Evolutionary conservation across 1,140 invertebrate genomes (phyloP), one percentile per base, ranked within the genome.

Genomic region (Triops cancriformis): DNA sequence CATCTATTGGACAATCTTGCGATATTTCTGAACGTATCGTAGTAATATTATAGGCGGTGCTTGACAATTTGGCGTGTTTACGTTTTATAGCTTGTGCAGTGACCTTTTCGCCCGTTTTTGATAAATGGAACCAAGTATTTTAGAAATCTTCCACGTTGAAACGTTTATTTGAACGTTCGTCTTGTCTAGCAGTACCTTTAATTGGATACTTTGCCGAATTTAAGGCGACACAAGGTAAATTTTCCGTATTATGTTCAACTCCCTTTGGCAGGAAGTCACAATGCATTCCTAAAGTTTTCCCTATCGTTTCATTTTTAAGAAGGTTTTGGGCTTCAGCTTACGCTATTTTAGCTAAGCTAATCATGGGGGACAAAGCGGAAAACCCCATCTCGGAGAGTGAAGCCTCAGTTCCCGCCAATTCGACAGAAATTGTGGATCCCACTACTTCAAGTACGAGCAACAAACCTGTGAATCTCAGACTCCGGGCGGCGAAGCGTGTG

Each of bases 51-150:
- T 37, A 64, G 51, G 51, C 51, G 11, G 51, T 14, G 23, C 51
- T 64, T 18, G n/a, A 12, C 51, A 64, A 64, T 64, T 64, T 64
- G 51, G 51, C 51, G 51, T 64, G 51, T 64, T 64, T 64, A 64
- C 51, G 51, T 64, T 64, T 64, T 64, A 18, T 64, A 23, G 51
- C 14, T 64, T 64, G 6, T 9, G 43, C 14, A 64, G 14, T 18
- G 14, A 23, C 5, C 23, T 64, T 4, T 64, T 64, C 18, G 6
- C 51, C 51, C 6, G 51, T n/a, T 10, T 18, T 64, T 64, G 23
- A 64, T 64, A 64, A 64, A 64, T 64, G 51, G 51, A 64, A 64
- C 51, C 10, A 10, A 18, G 18, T 23, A 64, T 64, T 64, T 64
- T 64, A 64, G 7, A n/a, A 18, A 14, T 64, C 18, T 64, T 64